Percentiles rank a stretch among this genome's conserved stretches.
Conservation (phyloP, 1,140 invertebrate species). For the Polypedilum pembai region DNA sequence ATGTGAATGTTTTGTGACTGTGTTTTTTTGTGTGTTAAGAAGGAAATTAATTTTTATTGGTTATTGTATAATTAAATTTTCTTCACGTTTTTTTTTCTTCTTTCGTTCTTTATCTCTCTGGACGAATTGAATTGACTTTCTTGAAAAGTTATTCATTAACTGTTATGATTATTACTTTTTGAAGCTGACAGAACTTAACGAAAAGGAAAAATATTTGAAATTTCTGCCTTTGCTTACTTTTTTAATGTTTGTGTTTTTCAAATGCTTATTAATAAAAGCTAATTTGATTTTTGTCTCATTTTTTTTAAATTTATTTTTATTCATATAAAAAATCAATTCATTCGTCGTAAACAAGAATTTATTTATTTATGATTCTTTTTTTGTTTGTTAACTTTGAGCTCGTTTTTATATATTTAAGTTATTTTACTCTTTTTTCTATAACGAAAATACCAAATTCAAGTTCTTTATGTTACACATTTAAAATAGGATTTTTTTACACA, state of each 20-base stretch:
- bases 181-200: neutral
- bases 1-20: neutral
- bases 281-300: conserved; percentile 25
- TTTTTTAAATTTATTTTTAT: neutral
- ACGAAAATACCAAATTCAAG: conserved; percentile 1
- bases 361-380: neutral
- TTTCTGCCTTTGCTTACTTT: neutral
- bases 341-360: conserved; percentile 22
- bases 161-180: too few species aligned
- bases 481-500: conserved; percentile 14
- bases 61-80: neutral
- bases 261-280: neutral
- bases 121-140: conserved; percentile 26
- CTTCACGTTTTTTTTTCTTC: neutral
- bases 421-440: neutral
- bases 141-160: neutral
- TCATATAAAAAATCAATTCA: conserved; percentile 29
- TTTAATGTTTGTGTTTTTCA: neutral
- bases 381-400: conserved; percentile 30
- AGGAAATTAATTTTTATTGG: neutral
- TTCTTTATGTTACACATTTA: neutral
- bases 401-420: conserved; percentile 4
- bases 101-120: neutral
- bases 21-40: neutral
- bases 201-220: conserved; percentile 20